Evolutionary conservation across 2,797 vertebrate genomes (phyloP), one percentile per base, ranked within the genome.

Genomic region (Pseudochirops corinnae): DNA sequence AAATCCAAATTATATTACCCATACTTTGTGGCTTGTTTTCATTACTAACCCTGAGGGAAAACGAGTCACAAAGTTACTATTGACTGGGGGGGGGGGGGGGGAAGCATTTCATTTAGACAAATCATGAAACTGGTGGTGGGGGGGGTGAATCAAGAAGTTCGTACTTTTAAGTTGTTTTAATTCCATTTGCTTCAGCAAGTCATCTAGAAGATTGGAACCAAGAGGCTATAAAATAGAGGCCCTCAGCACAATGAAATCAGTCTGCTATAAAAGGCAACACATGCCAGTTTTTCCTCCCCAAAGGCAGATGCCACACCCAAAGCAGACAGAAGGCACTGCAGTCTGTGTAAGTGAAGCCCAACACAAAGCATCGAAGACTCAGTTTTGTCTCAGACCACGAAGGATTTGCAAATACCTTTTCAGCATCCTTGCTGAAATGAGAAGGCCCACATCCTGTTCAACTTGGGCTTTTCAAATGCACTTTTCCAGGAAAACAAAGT

Each of bases 231-330:
- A 98, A 98, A 97, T 92, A 90, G 95, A 98, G 97, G 98, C 96
- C 97, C 98, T 97, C 95, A 96, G 98, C 98, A 99, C 98, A 98
- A 98, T 98, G 98, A 97, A 98, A 97, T 98, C 98, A 97, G 98
- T 95, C 98, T 98, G 97, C 97, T 98, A 94, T 98, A 95, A 98
- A 98, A 98, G 97, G 97, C 96, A 91, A 98, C 98, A 98, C 98
- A 98, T 98, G 98, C 98, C 98, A 98, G 98, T 96, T 98, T 98
- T 98, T 98, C 97, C 98, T 98, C 98, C 98, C 98, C 97, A 94
- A 92, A 98, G 98, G 98, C 98, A 98, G 98, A 97, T 98, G 98
- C 98, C 98, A 99, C 98, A 98, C 98, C 99, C 98, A 93, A 98
- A 98, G 98, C 98, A 98, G 98, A 98, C 98, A 98, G 98, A 98